Base-by-base conservation (phyloP, 2,888 invertebrate genomes). In the Acrobasis suavella region DNA sequence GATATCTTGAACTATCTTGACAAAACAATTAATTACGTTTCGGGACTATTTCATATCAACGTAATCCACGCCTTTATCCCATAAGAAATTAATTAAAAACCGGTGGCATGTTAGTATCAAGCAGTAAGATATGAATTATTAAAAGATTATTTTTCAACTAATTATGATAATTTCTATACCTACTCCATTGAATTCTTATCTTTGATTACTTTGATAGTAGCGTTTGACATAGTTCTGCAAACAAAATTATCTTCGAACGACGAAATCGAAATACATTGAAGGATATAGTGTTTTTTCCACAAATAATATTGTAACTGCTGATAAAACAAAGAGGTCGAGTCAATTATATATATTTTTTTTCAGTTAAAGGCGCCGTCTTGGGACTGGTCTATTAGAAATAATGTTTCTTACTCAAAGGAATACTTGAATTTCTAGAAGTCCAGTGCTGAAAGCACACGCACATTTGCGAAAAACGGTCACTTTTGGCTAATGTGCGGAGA, bases 191-290 rank as follows among this genome's bases (percentile, higher is more conserved):
- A 9, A 32, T 14, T 10, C 49, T 32, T 58, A 58, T 58, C 58
- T 58, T 32, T 58, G 9, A 46, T 58, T 54, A 54, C 38, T 3
- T 37, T 54, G 39, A 55, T 55, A 39, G 38, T 55, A 55, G 9
- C 55, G n/a, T 38, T 55, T 52, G 52, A 55, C 38, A 55, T 39
- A 39, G 39, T 39, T 55, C 16, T 10, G 55, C 16, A 38, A 55
- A 55, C 39, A 55, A 55, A 55, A 55, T 55, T 55, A 55, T 55
- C 55, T 39, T 55, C 15, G 15, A 55, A 55, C 3, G 52, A 52
- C 32, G 32, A 1, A 52, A 32, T 52, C 32, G 32, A 55, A 55
- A 55, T 52, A 52, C 32, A 52, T 52, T 32, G 10, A 39, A 55
- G 55, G 12, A 38, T 55, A 39, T n/a, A n/a, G 7, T 32, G 5